These are phyloP conservation scores for Cyanoderma ruficeps DNA, from an alignment of 2,113 vertebrate species.

Conservation along the genomic window DNA sequence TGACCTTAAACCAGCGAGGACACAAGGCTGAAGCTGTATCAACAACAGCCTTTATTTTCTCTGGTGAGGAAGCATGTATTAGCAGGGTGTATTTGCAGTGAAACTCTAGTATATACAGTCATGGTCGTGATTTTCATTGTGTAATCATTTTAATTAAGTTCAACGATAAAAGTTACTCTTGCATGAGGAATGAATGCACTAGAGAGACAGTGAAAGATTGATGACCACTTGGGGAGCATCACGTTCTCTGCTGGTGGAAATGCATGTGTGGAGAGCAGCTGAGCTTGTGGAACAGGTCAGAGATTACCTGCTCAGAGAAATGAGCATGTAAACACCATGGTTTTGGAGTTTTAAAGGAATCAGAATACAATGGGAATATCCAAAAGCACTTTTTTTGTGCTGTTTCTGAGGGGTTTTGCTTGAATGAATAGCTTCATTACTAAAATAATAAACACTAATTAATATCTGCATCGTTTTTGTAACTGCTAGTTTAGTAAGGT, in stretches of 20 bases:
- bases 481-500: constrained; percentile 74
- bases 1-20: not conserved
- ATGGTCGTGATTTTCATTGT: constrained; percentile 63
- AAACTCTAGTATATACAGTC: constrained; percentile 29
- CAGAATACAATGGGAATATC: not conserved
- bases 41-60: not conserved
- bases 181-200: constrained; percentile 61
- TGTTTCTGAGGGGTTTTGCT: constrained; percentile 39
- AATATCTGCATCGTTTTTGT: constrained; percentile 71
- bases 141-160: constrained; percentile 77
- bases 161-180: constrained; percentile 69
- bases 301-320: not conserved
- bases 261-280: not conserved
- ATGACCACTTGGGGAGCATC: constrained; percentile 36
- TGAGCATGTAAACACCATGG: not conserved
- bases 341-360: not conserved
- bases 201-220: constrained; percentile 58
- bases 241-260: constrained; percentile 13
- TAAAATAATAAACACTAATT: constrained; percentile 75
- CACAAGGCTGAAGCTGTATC: not conserved
- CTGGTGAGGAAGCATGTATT: not conserved
- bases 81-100: constrained; percentile 15
- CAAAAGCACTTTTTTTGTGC: constrained; percentile 13
- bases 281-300: constrained; percentile 1
- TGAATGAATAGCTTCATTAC: constrained; percentile 68